Evolutionary conservation across 2,888 invertebrate genomes (phyloP), one percentile per base, ranked within the genome.

Genomic region (Beris chalybata): DNA sequence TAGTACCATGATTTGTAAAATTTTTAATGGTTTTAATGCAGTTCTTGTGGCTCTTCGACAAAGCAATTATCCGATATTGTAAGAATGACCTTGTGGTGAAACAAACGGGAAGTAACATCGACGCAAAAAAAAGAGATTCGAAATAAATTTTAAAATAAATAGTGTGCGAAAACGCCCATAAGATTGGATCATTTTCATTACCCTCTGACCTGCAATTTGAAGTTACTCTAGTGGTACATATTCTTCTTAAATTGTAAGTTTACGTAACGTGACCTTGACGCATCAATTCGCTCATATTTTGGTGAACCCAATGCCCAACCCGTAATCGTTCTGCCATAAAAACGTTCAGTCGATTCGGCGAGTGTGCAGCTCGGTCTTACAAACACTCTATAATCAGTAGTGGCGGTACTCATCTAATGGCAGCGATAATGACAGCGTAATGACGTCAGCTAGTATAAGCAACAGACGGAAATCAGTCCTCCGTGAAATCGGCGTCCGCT

Each of bases 381-480:
- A 12, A 45, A 29, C 31, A 48, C 9, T 12, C 38, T 38, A 38
- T 43, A 32, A 12, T 30, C 12, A n/a, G 53, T 31, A 4, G 11
- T n/a, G 29, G 12, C n/a, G 30, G 30, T n/a, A 7, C 9, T 11
- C 47, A 47, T 67, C 64, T 67, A 67, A 69, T 65, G 67, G 67
- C 56, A 66, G 63, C 58, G 69, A 67, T 69, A 69, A 69, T 69
- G 69, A 69, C 63, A 65, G 53, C 67, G 63, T 61, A 69, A 67
- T 69, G 65, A 67, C 61, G 38, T 5, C 13, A 4, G 58, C 43
- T 22, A 30, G n/a, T 11, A 7, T 4, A 38, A 56, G 67, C 64
- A 65, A 65, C 69, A 67, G 55, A 57, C 55, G 15, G 52, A 43
- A 52, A 12, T 32, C 48, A 57, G 45, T 47, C 44, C 48, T 56